These are phyloP conservation scores for Vireo altiloquus DNA, from an alignment of 2,113 vertebrate genomes.

Conservation along the genomic window DNA sequence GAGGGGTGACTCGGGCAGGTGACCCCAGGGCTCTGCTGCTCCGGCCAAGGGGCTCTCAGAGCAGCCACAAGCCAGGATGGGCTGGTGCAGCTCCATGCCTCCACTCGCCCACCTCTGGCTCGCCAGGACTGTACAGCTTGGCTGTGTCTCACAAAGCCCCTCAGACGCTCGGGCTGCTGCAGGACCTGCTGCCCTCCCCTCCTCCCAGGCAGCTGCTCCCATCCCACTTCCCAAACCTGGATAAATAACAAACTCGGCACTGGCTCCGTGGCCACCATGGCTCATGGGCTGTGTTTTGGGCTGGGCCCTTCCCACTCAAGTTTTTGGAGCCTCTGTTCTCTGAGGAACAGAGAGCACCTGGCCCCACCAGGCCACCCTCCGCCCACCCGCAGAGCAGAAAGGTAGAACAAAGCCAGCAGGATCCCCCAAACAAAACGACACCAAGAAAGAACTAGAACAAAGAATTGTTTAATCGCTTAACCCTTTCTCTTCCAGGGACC, in stretches of 20 bases:
- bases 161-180: background rate
- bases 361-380: background rate
- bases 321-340: background rate
- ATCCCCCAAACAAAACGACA: constrained; percentile 47
- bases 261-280: background rate
- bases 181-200: background rate
- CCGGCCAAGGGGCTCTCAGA: background rate
- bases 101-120: background rate
- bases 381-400: background rate
- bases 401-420: background rate
- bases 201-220: background rate
- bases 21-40: background rate
- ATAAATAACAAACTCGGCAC: fast-evolving
- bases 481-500: constrained; percentile 77
- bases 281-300: fast-evolving
- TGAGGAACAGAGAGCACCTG: background rate
- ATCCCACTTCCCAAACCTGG: background rate
- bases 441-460: constrained; percentile 60
- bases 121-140: fast-evolving
- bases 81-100: background rate
- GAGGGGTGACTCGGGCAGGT: background rate
- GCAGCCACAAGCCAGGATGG: background rate
- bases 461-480: constrained; percentile 75
- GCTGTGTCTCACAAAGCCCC: background rate
- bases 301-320: background rate